Conservation (phyloP, 2,888 invertebrate species). For the Lithophane semibrunnea region DNA sequence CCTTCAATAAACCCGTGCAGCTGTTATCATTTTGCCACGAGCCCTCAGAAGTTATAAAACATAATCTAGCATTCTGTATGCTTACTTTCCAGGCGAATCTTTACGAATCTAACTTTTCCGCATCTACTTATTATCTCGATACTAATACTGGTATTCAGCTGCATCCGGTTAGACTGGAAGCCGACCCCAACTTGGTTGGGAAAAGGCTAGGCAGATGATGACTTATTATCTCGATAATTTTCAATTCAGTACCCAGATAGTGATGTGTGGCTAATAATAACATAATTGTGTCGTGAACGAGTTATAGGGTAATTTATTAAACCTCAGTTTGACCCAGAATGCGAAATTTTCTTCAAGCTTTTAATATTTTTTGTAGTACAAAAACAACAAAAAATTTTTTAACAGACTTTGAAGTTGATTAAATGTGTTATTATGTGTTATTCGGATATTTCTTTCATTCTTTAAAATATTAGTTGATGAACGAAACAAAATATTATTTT, state of each 20-base stretch:
- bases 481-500: not conserved
- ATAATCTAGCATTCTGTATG: not conserved
- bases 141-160: no score
- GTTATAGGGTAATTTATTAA: constrained; percentile 46
- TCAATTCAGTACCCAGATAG: constrained; percentile 2
- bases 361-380: constrained; percentile 35
- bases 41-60: not conserved
- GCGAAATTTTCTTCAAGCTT: constrained; percentile 17
- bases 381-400: constrained; percentile 18
- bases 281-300: constrained; percentile 27
- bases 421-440: no score
- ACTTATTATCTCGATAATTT: constrained; percentile 3
- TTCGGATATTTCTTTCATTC: not conserved
- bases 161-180: no score
- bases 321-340: constrained; percentile 57
- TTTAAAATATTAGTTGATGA: not conserved
- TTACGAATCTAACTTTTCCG: not conserved
- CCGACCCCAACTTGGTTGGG: no score
- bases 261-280: constrained; percentile 39
- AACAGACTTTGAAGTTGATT: constrained; percentile 23
- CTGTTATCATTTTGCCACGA: no score
- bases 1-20: no score
- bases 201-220: no score
- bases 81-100: not conserved
- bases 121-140: constrained; percentile 1